Evolutionary conservation across 2,113 vertebrate species (phyloP).

Genomic region (Salvelinus namaycush): DNA sequence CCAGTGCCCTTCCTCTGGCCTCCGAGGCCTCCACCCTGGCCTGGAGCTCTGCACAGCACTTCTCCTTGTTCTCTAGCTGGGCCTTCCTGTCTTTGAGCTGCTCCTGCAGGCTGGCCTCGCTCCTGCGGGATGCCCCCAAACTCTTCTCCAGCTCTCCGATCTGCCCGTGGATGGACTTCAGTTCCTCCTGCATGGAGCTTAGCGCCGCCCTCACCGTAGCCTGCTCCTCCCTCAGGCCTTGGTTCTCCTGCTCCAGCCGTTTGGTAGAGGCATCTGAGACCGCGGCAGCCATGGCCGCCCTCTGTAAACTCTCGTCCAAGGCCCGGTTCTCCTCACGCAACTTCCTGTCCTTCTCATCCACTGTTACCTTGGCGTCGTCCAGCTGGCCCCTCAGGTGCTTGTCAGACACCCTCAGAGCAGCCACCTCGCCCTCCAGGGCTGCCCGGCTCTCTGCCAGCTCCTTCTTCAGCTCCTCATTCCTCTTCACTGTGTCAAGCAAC

Average conservation of each 20-base stretch:
- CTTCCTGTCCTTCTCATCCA: constrained; percentile 75
- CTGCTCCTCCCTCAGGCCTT: constrained; percentile 79
- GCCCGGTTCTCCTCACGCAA: constrained; percentile 74
- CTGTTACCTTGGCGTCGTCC: constrained; percentile 67
- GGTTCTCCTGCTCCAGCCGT: constrained; percentile 75
- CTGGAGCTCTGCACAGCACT: constrained; percentile 66
- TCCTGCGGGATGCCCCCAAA: constrained; percentile 71
- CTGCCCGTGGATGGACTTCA: constrained; percentile 74
- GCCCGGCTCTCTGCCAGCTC: constrained; percentile 64
- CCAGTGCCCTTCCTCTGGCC: constrained; percentile 65
- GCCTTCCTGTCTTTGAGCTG: constrained; percentile 72
- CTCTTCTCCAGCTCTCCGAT: constrained; percentile 77
- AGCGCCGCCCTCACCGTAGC: constrained; percentile 70
- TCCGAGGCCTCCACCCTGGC: constrained; percentile 59
- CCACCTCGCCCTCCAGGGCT: constrained; percentile 70
- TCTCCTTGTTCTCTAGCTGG: constrained; percentile 69
- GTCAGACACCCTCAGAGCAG: constrained; percentile 76
- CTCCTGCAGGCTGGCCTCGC: constrained; percentile 71
- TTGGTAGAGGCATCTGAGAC: constrained; percentile 70
- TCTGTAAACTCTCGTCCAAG: constrained; percentile 83
- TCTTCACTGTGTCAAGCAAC: constrained; percentile 61
- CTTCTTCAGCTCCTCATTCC: constrained; percentile 65
- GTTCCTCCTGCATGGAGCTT: constrained; percentile 73
- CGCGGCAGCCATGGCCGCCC: constrained; percentile 66
- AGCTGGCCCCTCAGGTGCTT: constrained; percentile 79